Evolutionary conservation across 2,797 vertebrate species (phyloP).

Genomic region (Chaenodraco wilsoni): DNA sequence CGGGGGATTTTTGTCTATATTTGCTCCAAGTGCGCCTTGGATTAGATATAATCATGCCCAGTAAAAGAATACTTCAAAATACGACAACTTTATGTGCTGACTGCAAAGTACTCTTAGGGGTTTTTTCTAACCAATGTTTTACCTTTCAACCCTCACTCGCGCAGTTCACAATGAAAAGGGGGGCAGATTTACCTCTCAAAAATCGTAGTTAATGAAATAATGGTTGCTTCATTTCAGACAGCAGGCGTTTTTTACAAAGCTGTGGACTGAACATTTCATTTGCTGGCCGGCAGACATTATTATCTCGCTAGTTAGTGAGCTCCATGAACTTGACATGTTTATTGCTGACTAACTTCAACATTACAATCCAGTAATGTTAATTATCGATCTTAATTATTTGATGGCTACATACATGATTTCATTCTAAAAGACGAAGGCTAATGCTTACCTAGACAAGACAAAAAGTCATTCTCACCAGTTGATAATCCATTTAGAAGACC

Average conservation of each 20-base stretch:
- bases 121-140: not conserved
- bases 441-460: not conserved
- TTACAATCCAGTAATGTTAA: not conserved
- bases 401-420: no score
- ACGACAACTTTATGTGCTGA: not conserved
- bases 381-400: not conserved
- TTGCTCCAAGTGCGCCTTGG: conserved; percentile 18
- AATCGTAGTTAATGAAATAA: not conserved
- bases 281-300: not conserved
- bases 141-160: no score
- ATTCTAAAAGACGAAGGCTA: not conserved
- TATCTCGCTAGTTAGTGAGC: not conserved
- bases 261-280: not conserved
- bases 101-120: not conserved
- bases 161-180: no score
- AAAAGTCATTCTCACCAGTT: not conserved
- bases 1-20: conserved; percentile 50
- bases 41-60: conserved; percentile 33
- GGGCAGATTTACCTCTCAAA: not conserved
- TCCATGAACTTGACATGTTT: not conserved
- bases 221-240: not conserved
- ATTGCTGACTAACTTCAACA: not conserved
- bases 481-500: not conserved
- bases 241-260: not conserved
- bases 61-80: conserved; percentile 8